Percentiles rank a stretch among this genome's conserved stretches.
These are phyloP conservation scores for Mobula birostris DNA, from an alignment of 2,113 vertebrate species.

Conservation along the genomic window DNA sequence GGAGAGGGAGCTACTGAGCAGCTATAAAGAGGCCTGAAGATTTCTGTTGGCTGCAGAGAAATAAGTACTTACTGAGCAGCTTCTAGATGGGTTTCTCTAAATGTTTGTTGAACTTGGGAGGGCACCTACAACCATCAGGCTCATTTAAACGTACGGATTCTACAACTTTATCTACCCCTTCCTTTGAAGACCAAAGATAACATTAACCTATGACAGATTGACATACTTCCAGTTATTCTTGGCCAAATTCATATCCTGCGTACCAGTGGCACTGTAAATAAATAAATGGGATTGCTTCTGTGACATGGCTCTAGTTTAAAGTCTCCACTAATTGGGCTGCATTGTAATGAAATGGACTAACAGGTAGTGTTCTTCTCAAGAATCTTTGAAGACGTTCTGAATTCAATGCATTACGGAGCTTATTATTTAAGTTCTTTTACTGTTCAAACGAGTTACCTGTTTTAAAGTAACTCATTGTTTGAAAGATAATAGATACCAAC, in stretches of 20 bases:
- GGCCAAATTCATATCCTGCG: neutral
- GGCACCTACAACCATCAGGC: neutral
- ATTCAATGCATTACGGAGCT: neutral
- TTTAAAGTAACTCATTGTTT: neutral
- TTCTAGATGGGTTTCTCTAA: neutral
- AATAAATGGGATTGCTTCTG: constrained; percentile 16
- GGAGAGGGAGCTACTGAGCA: neutral
- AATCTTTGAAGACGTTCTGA: neutral
- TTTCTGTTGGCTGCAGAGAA: neutral
- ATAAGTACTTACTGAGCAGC: neutral
- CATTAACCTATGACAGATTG: neutral
- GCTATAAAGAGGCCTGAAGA: neutral
- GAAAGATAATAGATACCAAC: neutral
- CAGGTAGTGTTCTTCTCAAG: neutral
- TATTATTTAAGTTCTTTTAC: neutral
- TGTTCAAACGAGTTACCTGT: neutral
- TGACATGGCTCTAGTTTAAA: neutral
- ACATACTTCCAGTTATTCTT: neutral
- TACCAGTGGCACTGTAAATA: neutral
- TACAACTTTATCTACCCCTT: neutral
- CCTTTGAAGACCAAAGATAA: neutral
- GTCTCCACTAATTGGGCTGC: neutral
- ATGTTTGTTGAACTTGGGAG: neutral
- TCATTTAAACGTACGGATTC: neutral
- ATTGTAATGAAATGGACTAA: neutral